These are phyloP conservation scores for Oncorhynchus masou DNA, from an alignment of 2,113 vertebrate species.

Conservation along the genomic window DNA sequence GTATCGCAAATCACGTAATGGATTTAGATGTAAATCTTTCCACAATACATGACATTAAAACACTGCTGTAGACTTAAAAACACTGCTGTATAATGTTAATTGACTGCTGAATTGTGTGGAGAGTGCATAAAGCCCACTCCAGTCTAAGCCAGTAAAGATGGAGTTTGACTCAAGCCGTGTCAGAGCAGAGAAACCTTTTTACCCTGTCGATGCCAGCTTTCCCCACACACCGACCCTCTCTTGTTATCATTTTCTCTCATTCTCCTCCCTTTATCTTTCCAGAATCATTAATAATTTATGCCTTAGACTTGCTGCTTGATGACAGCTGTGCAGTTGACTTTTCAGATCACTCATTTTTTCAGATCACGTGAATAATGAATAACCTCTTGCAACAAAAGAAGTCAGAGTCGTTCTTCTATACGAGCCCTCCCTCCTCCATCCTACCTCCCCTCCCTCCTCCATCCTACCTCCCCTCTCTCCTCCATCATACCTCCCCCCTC, in stretches of 20 bases:
- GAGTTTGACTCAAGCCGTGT: not conserved
- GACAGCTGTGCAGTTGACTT: constrained; percentile 77
- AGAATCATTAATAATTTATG: constrained; percentile 77
- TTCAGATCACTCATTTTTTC: constrained; percentile 77
- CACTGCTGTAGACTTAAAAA: not conserved
- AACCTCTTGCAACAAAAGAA: constrained; percentile 73
- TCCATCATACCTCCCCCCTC: constrained; percentile 19
- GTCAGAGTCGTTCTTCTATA: constrained; percentile 43
- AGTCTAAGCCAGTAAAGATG: not conserved
- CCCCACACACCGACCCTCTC: constrained; percentile 36
- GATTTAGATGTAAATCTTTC: not conserved
- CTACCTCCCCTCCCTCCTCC: constrained; percentile 7
- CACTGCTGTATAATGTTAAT: not conserved
- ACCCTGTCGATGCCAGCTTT: constrained; percentile 21
- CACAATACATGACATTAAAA: not conserved
- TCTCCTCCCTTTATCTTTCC: constrained; percentile 64
- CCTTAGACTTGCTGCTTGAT: constrained; percentile 65
- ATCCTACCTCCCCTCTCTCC: constrained; percentile 12
- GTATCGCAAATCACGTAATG: not conserved
- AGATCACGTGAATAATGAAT: constrained; percentile 81
- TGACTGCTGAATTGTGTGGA: not conserved
- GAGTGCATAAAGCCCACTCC: not conserved
- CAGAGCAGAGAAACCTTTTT: constrained; percentile 4
- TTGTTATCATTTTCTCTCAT: constrained; percentile 63
- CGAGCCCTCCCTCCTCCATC: constrained; percentile 42